Evolutionary conservation across 1,140 invertebrate genomes (phyloP).

Genomic region (Drosophila kurseongensis): DNA sequence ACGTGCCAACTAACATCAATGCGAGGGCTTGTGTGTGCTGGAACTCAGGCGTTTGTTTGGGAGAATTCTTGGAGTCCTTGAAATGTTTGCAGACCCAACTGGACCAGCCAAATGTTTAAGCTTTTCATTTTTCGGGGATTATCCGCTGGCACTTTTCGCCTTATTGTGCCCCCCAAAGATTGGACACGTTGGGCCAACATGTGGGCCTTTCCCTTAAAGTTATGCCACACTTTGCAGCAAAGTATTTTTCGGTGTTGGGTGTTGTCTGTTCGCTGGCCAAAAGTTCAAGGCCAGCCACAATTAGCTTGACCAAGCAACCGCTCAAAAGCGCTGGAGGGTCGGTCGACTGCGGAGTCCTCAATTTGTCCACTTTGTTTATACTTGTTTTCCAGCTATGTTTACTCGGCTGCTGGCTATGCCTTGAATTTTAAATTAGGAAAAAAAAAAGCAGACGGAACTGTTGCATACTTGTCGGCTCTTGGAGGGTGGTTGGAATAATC

Average conservation of each 20-base stretch:
- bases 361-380: conserved; percentile 40
- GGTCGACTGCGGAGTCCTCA: conserved; percentile 21
- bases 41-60: conserved; percentile 10
- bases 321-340: conserved; percentile 27
- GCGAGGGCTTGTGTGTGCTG: conserved; percentile 12
- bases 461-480: conserved; percentile 29
- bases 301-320: conserved; percentile 36
- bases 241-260: conserved; percentile 25
- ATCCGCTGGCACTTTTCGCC: conserved; percentile 38
- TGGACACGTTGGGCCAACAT: conserved; percentile 41
- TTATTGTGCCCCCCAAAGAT: conserved; percentile 39
- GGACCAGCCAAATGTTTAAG: conserved; percentile 39
- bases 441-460: conserved; percentile 14
- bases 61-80: conserved; percentile 47
- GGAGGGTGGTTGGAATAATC: neutral
- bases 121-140: conserved; percentile 44
- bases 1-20: conserved; percentile 48
- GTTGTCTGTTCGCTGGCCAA: conserved; percentile 15
- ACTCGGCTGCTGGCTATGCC: conserved; percentile 43
- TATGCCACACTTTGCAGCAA: conserved; percentile 29
- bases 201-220: conserved; percentile 24
- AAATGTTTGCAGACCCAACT: conserved; percentile 27
- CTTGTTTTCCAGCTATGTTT: conserved; percentile 50
- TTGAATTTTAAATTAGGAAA: conserved; percentile 33
- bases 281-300: conserved; percentile 68